These are phyloP conservation scores for Pavo muticus DNA, from an alignment of 2,113 vertebrate species.

Conservation along the genomic window DNA sequence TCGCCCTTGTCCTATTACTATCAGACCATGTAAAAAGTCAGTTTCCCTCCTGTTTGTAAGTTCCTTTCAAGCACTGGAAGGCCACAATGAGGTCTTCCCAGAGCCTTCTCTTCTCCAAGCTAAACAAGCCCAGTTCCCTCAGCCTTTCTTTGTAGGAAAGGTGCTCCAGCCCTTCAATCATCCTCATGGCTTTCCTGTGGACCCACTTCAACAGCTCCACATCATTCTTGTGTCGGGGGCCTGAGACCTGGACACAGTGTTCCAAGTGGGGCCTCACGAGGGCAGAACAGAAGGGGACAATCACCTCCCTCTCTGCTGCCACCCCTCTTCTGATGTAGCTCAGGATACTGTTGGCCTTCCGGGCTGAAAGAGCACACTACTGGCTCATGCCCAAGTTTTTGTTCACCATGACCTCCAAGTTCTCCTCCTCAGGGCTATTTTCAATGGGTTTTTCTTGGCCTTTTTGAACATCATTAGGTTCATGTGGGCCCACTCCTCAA, in stretches of 20 bases:
- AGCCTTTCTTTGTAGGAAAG: not conserved
- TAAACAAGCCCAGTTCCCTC: not conserved
- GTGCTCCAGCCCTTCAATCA: not conserved
- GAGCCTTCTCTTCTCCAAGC: not conserved
- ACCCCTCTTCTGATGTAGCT: not conserved
- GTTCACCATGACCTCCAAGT: not conserved
- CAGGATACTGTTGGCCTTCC: not conserved
- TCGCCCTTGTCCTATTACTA: not conserved
- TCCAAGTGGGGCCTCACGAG: not conserved
- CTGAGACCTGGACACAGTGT: not conserved
- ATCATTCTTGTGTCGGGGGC: not conserved
- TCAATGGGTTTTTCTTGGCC: not conserved
- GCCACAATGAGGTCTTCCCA: not conserved
- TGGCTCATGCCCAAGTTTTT: not conserved
- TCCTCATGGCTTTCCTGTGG: not conserved
- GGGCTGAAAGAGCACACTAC: not conserved
- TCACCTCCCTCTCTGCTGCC: not conserved
- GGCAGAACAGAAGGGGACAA: not conserved
- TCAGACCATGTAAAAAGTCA: not conserved
- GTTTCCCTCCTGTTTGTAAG: not conserved
- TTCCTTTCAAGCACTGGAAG: not conserved
- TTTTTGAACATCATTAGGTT: too few species aligned
- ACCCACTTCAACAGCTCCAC: not conserved
- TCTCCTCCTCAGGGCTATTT: not conserved
- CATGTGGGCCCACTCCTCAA: too few species aligned